Evolutionary conservation across 2,888 invertebrate species (phyloP), one percentile per base, ranked within the genome.

Genomic region (Sepioteuthis lessoniana): DNA sequence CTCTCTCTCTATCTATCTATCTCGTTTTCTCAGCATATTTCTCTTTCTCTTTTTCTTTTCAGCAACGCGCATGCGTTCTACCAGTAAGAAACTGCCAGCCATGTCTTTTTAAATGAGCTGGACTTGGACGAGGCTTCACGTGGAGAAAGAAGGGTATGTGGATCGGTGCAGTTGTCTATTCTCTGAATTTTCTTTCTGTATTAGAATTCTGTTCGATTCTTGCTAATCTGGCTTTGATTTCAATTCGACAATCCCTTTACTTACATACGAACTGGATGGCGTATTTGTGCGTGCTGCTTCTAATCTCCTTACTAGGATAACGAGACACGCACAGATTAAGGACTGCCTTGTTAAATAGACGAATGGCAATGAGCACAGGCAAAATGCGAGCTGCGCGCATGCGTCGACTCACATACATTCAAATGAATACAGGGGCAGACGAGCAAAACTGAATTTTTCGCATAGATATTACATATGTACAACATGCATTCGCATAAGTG

Each of bases 141-240:
- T 25, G 13, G 55, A n/a, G n/a, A n/a, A 76, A 76, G n/a, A 35
- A 76, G 76, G 76, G n/a, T n/a, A 76, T 35, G n/a, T 16, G n/a
- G 76, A 76, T n/a, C 10, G n/a, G 76, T 35, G 76, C 76, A n/a
- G 76, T 76, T 35, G 76, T 76, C 76, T 76, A 76, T 76, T 76
- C 76, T 76, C n/a, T 76, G 76, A 76, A 76, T 76, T 76, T 76
- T 76, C 76, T 76, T 76, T 10, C 76, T 76, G 76, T n/a, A 76
- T 76, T 76, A n/a, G 76, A 76, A 76, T 76, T 76, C 76, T 76
- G 16, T 76, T 76, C 76, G 76, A 76, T 76, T 76, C 76, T 35
- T 76, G 76, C n/a, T 76, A 76, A 76, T 76, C 76, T 76, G 76
- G 76, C 76, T 76, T 76, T 76, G 76, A 76, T 76, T 76, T 76